Conservation (phyloP, 2,113 vertebrate species). For the Thamnophis sirtalis region DNA sequence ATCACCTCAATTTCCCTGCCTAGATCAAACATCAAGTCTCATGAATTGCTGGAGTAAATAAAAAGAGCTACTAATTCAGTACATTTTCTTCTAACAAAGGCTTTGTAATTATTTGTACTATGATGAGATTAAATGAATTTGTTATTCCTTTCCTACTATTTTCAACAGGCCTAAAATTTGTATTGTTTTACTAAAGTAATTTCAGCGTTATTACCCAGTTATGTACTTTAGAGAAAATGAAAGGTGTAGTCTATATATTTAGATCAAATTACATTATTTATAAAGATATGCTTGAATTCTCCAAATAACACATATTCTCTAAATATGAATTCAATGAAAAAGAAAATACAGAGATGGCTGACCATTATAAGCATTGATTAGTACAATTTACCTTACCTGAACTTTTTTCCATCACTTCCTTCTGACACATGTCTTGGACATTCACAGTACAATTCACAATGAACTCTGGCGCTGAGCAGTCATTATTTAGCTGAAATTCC, state of each 20-base stretch:
- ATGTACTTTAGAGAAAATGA: constrained; percentile 17
- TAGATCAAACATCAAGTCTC: constrained; percentile 44
- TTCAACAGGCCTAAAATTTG: constrained; percentile 39
- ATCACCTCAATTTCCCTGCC: constrained; percentile 31
- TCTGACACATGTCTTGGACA: constrained; percentile 98
- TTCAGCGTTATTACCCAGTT: background rate
- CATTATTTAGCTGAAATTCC: constrained; percentile 88
- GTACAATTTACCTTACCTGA: constrained; percentile 76
- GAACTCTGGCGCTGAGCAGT: constrained; percentile 93
- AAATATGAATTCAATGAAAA: background rate
- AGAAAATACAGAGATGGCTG: background rate
- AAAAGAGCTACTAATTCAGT: constrained; percentile 66
- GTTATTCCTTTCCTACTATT: constrained; percentile 61
- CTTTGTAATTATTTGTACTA: constrained; percentile 71
- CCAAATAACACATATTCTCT: background rate
- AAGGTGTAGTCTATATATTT: background rate
- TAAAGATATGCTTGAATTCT: background rate
- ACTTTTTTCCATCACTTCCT: constrained; percentile 93
- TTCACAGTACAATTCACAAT: constrained; percentile 98
- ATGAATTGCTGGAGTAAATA: constrained; percentile 61
- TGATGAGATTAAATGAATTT: constrained; percentile 72
- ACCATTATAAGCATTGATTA: background rate
- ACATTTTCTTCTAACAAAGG: constrained; percentile 49
- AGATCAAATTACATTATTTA: background rate
- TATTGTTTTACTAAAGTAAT: constrained; percentile 41